A percentile compares a stretch with the other conserved stretches of the same genome.
These are phyloP conservation scores for Taeniopygia guttata DNA, from an alignment of 2,797 vertebrate species.

Conservation along the genomic window DNA sequence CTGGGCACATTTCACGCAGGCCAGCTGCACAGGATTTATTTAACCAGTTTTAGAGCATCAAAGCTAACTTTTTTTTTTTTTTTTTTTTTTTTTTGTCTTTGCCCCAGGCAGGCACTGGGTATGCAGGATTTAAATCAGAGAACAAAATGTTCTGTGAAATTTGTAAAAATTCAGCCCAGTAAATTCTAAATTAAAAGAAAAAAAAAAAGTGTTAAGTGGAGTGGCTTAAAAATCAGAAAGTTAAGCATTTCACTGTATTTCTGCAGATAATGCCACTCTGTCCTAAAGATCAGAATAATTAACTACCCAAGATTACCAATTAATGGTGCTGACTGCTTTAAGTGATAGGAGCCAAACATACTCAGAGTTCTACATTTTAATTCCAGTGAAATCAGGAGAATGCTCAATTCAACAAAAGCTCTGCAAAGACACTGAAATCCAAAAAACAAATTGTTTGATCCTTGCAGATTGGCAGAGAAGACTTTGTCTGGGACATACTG, in stretches of 20 bases:
- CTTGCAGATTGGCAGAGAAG: not conserved
- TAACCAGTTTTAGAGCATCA: constrained; percentile 35
- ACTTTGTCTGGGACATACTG: not conserved
- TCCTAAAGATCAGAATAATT: not conserved
- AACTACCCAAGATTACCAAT: not conserved
- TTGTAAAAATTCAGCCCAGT: not conserved
- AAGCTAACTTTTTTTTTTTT: not conserved
- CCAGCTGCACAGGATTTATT: constrained; percentile 62
- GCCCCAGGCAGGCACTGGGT: constrained; percentile 27
- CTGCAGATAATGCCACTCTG: not conserved
- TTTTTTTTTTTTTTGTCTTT: not conserved
- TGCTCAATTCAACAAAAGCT: not conserved
- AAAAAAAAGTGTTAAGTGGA: not conserved
- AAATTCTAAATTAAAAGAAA: constrained; percentile 1
- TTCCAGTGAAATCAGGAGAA: not conserved
- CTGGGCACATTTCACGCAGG: constrained; percentile 25
- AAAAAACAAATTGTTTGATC: not conserved
- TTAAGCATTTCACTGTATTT: not conserved
- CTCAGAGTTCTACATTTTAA: not conserved
- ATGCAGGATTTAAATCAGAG: constrained; percentile 37
- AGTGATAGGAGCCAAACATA: not conserved
- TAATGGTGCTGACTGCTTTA: not conserved
- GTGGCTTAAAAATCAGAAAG: not conserved
- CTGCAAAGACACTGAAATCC: not conserved
- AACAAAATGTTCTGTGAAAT: constrained; percentile 50